Evolutionary conservation across 1,140 invertebrate species (phyloP).

Genomic region (Proctacanthus coquilletti): DNA sequence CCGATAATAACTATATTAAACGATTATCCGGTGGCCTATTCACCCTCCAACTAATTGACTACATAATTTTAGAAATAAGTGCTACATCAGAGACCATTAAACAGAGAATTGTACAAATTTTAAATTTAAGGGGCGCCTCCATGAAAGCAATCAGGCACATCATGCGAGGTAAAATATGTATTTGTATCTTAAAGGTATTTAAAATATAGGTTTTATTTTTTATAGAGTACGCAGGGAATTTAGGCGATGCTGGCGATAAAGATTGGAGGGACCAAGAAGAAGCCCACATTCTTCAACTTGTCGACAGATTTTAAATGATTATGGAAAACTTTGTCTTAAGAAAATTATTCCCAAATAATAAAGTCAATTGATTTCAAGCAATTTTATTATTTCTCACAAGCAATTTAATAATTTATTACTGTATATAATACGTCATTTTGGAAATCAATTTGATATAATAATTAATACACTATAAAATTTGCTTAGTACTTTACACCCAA

Average conservation of each 20-base stretch:
- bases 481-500: no score
- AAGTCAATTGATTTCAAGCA: not conserved
- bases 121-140: conserved; percentile 77
- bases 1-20: conserved; percentile 76
- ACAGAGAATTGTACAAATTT: conserved; percentile 74
- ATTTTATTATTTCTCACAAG: no score
- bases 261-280: conserved; percentile 79
- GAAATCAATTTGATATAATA: no score
- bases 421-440: no score
- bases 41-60: conserved; percentile 89
- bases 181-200: no score
- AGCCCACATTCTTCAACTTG: conserved; percentile 78
- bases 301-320: conserved; percentile 75
- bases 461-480: no score
- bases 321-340: no score
- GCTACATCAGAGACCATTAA: conserved; percentile 64
- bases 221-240: conserved; percentile 86
- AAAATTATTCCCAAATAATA: not conserved
- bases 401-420: no score
- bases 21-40: conserved; percentile 86
- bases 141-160: conserved; percentile 89
- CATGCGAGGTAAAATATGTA: conserved; percentile 67
- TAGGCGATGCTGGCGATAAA: conserved; percentile 65
- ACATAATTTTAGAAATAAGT: conserved; percentile 87
- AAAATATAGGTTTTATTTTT: conserved; percentile 16